Conservation (phyloP, 2,113 vertebrate species). For the Stomatorhinus ivindoensis region DNA sequence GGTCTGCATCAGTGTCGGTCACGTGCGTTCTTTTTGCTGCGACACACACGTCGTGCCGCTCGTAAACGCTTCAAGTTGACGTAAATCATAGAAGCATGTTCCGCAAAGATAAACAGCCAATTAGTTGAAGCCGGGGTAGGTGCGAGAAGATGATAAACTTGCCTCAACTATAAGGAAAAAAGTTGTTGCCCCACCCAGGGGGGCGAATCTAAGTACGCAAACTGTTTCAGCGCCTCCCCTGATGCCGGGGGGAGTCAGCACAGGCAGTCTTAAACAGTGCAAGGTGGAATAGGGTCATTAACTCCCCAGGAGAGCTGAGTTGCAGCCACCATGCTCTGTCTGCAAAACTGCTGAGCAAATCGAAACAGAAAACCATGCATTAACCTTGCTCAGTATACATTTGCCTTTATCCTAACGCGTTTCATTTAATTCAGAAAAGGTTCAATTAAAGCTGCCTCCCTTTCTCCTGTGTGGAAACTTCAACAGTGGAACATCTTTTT, state of each 20-base stretch:
- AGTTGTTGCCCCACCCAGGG: neutral
- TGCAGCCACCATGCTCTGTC: neutral
- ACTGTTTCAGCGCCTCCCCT: neutral
- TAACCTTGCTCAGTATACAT: neutral
- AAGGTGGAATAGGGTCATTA: constrained; percentile 1
- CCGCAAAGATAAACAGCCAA: neutral
- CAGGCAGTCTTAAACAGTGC: neutral
- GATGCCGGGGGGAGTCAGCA: neutral
- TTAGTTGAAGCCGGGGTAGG: neutral
- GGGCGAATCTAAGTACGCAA: neutral
- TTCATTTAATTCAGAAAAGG: neutral
- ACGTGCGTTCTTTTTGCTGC: neutral
- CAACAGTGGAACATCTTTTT: neutral
- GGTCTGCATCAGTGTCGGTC: neutral
- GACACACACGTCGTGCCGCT: neutral
- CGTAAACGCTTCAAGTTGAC: constrained; percentile 1
- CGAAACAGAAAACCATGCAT: neutral
- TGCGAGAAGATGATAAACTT: neutral
- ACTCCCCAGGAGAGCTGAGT: neutral
- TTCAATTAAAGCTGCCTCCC: neutral
- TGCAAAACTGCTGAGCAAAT: neutral
- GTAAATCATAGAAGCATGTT: constrained; percentile 3
- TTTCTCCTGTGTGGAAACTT: neutral
- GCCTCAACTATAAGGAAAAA: neutral
- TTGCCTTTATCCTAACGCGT: neutral